Conservation (phyloP, 1,140 invertebrate genomes). For the Lasioglossum albipes region DNA sequence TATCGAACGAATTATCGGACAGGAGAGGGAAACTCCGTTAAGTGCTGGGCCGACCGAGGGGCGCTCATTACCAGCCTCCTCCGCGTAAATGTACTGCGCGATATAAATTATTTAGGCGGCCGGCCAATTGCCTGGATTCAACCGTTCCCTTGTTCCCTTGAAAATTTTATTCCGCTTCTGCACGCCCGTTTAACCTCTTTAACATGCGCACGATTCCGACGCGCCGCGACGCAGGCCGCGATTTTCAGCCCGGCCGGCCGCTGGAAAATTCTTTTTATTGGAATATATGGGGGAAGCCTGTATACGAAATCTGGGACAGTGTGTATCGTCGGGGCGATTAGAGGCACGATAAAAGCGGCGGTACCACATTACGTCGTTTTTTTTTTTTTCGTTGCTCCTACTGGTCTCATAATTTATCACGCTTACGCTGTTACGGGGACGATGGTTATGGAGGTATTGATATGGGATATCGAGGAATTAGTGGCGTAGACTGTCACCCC, state of each 20-base stretch:
- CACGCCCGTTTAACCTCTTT: background rate
- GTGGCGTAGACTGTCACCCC: background rate
- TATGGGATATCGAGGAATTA: background rate
- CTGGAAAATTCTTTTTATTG: constrained; percentile 2
- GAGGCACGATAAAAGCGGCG: background rate
- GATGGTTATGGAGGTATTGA: background rate
- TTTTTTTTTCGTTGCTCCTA: background rate
- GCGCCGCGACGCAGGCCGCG: background rate
- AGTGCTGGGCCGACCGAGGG: constrained; percentile 38
- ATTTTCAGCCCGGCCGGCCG: constrained; percentile 4
- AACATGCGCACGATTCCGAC: background rate
- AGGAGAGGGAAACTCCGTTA: constrained; percentile 60
- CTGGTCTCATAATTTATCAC: background rate
- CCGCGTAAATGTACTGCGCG: constrained; percentile 43
- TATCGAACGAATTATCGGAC: constrained; percentile 66
- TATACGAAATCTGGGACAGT: background rate
- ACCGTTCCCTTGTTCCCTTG: constrained; percentile 18
- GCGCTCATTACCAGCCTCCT: constrained; percentile 36
- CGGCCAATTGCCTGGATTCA: constrained; percentile 38
- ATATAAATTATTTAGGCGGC: constrained; percentile 56
- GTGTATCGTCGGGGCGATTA: constrained; percentile 3
- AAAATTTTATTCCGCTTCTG: constrained; percentile 5
- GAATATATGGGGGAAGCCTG: background rate
- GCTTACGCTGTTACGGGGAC: background rate
- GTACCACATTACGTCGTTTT: background rate